Evolutionary conservation across 1,140 invertebrate species (phyloP), one percentile per base, ranked within the genome.

Genomic region (Caenorhabditis tropicalis): DNA sequence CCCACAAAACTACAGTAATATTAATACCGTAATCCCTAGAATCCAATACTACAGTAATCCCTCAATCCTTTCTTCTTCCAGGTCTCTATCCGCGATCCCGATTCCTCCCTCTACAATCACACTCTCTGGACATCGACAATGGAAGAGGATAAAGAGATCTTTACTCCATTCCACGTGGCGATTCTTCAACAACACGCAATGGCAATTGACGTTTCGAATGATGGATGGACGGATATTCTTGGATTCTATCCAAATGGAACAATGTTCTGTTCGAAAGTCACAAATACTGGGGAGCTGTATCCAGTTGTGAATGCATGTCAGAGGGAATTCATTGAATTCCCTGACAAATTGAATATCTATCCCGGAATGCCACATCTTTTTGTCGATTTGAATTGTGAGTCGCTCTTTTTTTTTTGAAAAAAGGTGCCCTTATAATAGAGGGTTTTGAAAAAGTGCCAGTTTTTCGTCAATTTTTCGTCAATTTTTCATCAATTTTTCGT

Each of bases 141-240:
- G 1, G 83, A 39, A 49, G 19, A 74, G 16, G 60, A 70, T 0
- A 49, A 58, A 31, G 82, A 83, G 46, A 49, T 74, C 10, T 79
- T 84, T 19, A 27, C 36, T 16, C 33, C 83, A 58, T 43, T 43
- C 83, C 29, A 84, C 65, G 83, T 65, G 39, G 46, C 15, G 21
- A 21, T 53, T 6, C 51, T 81, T 10, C 46, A 39, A 31, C 51
- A 81, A 53, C 51, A 58, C 21, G 79, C 48, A 16, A 81, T 81
- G 85, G 84, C 91, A 6, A 79, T 90, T 49, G 89, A 90, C 65
- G 85, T 90, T 6, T 86, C 90, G 43, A 89, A 89, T 16, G 89
- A 90, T 51, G 89, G 89, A 46, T 82, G 84, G 33, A 86, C 88
- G 21, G 89, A 90, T 46, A 70, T 90, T 48, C 27, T 90, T 10